Percentiles rank a stretch among this genome's conserved stretches.
Conservation (phyloP, 2,113 vertebrate species). For the Synodontis membranacea region DNA sequence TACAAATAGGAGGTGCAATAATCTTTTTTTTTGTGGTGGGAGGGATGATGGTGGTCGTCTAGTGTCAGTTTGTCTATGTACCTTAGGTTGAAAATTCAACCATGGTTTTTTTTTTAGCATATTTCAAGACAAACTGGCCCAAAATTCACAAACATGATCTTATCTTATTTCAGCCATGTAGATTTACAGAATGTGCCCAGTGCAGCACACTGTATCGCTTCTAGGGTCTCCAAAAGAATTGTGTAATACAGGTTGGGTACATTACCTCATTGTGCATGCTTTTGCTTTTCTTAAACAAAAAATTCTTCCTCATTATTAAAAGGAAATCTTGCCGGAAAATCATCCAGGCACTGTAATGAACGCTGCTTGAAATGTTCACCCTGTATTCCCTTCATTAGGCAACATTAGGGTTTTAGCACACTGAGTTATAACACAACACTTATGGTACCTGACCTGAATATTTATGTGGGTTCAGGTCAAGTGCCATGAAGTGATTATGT, state of each 20-base stretch:
- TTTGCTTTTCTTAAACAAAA: no score
- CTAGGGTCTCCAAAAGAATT: background rate
- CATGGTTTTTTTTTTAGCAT: background rate
- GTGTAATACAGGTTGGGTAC: background rate
- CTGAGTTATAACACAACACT: background rate
- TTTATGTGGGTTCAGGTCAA: background rate
- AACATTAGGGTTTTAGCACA: background rate
- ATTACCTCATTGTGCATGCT: background rate
- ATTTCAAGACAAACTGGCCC: background rate
- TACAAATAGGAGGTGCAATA: background rate
- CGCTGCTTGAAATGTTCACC: background rate
- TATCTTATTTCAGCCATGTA: background rate
- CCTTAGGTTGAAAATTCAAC: no score
- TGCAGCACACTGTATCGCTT: background rate
- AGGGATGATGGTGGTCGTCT: no score
- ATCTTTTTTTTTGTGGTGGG: no score
- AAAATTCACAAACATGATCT: background rate
- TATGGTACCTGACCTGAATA: background rate
- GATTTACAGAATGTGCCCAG: background rate
- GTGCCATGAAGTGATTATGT: background rate
- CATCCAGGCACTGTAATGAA: no score
- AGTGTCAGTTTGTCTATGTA: no score
- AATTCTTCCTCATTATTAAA: no score
- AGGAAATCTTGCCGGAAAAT: no score
- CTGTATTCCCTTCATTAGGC: background rate